These are phyloP conservation scores for Choristoneura fumiferana DNA, from an alignment of 1,140 invertebrate genomes.

Conservation along the genomic window DNA sequence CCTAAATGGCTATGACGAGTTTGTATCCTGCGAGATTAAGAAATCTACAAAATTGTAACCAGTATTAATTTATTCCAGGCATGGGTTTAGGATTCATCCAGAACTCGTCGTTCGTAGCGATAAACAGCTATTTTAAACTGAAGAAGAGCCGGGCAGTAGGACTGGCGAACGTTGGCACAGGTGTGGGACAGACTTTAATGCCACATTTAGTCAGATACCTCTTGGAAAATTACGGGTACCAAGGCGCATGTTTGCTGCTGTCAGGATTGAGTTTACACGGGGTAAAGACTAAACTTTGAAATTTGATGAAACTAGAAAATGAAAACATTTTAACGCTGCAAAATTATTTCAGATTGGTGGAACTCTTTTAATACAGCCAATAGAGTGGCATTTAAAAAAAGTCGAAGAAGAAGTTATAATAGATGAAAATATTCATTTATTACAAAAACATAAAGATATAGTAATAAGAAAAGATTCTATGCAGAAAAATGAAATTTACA, in stretches of 20 bases:
- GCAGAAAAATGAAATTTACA: slow-evolving; percentile 30
- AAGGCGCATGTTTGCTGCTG: slow-evolving; percentile 80
- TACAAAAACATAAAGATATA: slow-evolving; percentile 48
- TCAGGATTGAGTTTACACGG: slow-evolving; percentile 81
- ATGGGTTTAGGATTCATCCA: slow-evolving; percentile 82
- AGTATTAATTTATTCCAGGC: slow-evolving; percentile 69
- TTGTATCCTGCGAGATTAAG: too few species aligned
- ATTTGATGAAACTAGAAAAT: not conserved
- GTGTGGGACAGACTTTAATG: slow-evolving; percentile 86
- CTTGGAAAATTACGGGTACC: slow-evolving; percentile 79
- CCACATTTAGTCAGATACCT: slow-evolving; percentile 83
- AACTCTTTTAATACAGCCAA: slow-evolving; percentile 77
- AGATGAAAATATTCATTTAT: slow-evolving; percentile 54
- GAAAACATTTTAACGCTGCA: too few species aligned
- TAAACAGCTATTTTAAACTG: slow-evolving; percentile 85
- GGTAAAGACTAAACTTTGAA: slow-evolving; percentile 39
- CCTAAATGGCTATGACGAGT: too few species aligned
- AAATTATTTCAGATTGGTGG: slow-evolving; percentile 60
- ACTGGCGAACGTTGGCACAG: slow-evolving; percentile 84
- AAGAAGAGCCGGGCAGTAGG: slow-evolving; percentile 84
- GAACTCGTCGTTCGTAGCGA: slow-evolving; percentile 84
- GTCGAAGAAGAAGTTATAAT: slow-evolving; percentile 54
- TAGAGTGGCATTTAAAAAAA: slow-evolving; percentile 75
- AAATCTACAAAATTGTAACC: too few species aligned
- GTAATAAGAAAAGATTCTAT: slow-evolving; percentile 43